Conservation (phyloP, 2,797 vertebrate genomes). For the Sternarchorhynchus goeldii region DNA sequence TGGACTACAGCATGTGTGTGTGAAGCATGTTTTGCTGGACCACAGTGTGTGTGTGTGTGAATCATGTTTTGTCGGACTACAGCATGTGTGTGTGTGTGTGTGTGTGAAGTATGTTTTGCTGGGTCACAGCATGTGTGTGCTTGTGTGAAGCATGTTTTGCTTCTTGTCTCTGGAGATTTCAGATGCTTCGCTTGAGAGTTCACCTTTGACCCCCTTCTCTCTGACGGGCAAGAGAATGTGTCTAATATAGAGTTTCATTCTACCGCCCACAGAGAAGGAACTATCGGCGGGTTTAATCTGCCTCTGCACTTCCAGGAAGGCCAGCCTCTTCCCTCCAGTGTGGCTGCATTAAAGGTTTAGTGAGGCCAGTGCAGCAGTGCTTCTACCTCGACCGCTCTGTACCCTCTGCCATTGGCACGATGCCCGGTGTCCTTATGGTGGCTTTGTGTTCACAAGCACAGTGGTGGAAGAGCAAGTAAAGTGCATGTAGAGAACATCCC, state of each 20-base stretch:
- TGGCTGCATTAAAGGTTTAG: conserved; percentile 37
- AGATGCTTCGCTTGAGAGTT: conserved; percentile 13
- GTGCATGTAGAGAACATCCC: no score
- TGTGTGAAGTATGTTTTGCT: no score
- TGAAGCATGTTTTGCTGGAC: not conserved
- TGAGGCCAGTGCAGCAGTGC: conserved; percentile 28
- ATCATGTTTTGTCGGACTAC: no score
- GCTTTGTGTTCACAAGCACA: no score
- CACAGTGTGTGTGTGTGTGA: no score
- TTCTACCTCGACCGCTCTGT: conserved; percentile 4
- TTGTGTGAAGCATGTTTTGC: no score
- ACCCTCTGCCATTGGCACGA: no score
- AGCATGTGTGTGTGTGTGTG: no score
- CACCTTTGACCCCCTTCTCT: conserved; percentile 36
- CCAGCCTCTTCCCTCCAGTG: conserved; percentile 10
- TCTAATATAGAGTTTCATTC: conserved; percentile 50
- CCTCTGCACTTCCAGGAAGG: conserved; percentile 33
- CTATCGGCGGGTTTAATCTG: conserved; percentile 48
- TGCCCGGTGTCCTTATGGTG: no score
- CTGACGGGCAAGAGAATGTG: conserved; percentile 31
- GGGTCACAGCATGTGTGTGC: no score
- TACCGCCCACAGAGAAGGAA: conserved; percentile 44
- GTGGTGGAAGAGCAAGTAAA: no score
- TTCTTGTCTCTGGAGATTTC: not conserved
- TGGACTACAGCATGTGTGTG: no score